These are phyloP conservation scores for Psilopsiagon aymara DNA, from an alignment of 2,113 vertebrate species.

Conservation along the genomic window DNA sequence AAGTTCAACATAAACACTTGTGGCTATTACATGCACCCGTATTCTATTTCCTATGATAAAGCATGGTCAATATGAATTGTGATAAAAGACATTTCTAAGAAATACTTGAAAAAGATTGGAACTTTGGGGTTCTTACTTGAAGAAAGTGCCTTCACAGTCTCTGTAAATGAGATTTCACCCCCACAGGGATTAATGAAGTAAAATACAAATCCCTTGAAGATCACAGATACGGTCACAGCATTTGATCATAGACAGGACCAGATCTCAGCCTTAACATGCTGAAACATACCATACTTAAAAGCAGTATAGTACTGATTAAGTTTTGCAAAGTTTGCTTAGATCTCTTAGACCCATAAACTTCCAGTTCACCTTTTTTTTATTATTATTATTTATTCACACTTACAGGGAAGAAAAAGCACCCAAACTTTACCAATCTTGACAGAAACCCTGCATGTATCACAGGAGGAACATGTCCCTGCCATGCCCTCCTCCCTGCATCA, in stretches of 20 bases:
- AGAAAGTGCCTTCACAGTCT: neutral
- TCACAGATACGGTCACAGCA: neutral
- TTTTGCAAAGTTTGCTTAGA: neutral
- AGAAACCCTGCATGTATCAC: neutral
- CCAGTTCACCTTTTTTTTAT: neutral
- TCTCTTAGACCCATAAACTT: neutral
- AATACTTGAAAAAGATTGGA: neutral
- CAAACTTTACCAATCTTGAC: neutral
- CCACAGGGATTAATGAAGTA: neutral
- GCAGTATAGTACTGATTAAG: neutral
- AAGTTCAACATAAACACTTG: constrained; percentile 65
- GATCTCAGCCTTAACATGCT: neutral
- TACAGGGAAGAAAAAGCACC: neutral
- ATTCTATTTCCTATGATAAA: constrained; percentile 66
- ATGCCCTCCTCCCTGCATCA: neutral
- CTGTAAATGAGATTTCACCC: neutral
- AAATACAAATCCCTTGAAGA: neutral
- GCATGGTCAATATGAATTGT: constrained; percentile 5
- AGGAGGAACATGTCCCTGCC: neutral
- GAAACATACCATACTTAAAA: neutral
- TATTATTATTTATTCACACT: neutral
- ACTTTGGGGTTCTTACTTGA: neutral
- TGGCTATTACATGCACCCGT: constrained; percentile 52
- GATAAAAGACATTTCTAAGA: constrained; percentile 31
- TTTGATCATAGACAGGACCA: neutral